Evolutionary conservation across 2,797 vertebrate species (phyloP).

Genomic region (Typhlichthys eigenmanni): DNA sequence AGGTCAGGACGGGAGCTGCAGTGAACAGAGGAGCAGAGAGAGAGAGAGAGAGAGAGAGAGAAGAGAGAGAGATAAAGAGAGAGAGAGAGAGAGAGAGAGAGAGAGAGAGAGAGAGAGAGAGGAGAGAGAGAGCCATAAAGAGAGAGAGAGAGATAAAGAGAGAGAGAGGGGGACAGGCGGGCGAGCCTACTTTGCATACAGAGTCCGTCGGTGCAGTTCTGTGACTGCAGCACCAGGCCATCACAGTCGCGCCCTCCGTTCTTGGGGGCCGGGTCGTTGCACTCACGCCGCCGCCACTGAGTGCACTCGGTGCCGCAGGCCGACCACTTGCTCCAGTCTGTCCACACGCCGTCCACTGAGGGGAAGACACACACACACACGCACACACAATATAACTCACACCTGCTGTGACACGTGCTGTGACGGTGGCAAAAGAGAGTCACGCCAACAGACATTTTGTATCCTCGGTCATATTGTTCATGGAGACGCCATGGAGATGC

Average conservation of each 20-base stretch:
- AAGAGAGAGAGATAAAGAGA: too few relatives aligned
- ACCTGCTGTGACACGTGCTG: too few relatives aligned
- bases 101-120: too few relatives aligned
- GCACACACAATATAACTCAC: not conserved
- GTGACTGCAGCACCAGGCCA: constrained; percentile 89
- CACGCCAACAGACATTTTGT: too few relatives aligned
- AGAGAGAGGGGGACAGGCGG: not conserved
- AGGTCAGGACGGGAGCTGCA: constrained; percentile 8
- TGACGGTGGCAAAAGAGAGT: too few relatives aligned
- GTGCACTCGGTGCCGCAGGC: constrained; percentile 96
- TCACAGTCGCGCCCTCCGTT: constrained; percentile 96
- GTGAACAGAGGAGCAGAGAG: constrained; percentile 2
- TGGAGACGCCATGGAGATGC: too few relatives aligned
- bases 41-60: not conserved
- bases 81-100: too few relatives aligned
- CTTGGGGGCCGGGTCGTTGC: constrained; percentile 87
- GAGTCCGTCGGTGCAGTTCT: constrained; percentile 96
- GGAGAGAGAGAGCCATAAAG: too few relatives aligned
- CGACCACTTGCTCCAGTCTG: constrained; percentile 97
- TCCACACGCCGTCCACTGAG: constrained; percentile 96
- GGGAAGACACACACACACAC: constrained; percentile 11
- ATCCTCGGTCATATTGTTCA: too few relatives aligned
- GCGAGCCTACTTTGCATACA: constrained; percentile 95
- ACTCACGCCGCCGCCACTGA: constrained; percentile 95
- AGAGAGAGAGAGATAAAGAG: not conserved